A percentile compares a stretch with the other conserved stretches of the same genome.
Evolutionary conservation across 2,113 vertebrate species (phyloP).

Genomic region (Oreochromis aureus): DNA sequence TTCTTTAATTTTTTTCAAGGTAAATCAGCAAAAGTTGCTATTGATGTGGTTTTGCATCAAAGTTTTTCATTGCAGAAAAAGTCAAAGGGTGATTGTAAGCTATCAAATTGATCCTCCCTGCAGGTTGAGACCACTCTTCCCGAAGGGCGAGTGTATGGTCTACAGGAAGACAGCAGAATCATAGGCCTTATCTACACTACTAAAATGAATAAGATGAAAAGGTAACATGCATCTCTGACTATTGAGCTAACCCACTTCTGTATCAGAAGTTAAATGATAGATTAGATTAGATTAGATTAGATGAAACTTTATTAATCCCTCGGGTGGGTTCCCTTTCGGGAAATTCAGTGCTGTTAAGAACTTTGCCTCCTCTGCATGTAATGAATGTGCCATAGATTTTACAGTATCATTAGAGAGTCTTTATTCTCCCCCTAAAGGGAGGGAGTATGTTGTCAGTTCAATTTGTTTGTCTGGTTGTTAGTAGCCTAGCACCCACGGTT

Average conservation of each 20-base stretch:
- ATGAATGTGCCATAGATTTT: neutral
- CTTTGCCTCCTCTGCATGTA: neutral
- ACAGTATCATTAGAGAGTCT: neutral
- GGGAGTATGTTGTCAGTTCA: neutral
- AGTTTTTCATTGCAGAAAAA: neutral
- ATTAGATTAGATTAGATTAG: neutral
- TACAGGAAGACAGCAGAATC: slow-evolving; percentile 67
- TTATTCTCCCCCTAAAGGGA: neutral
- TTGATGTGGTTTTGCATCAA: neutral
- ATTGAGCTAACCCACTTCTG: neutral
- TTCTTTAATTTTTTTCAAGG: neutral
- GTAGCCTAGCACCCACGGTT: neutral
- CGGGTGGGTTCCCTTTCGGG: neutral
- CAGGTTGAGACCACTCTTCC: slow-evolving; percentile 56
- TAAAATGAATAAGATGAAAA: slow-evolving; percentile 60
- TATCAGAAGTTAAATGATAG: neutral
- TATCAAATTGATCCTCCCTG: neutral
- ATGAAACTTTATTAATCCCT: neutral
- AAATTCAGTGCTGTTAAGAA: neutral
- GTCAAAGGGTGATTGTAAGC: neutral
- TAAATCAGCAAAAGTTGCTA: neutral
- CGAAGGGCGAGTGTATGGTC: slow-evolving; percentile 47
- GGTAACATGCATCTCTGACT: neutral
- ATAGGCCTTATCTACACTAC: slow-evolving; percentile 69
- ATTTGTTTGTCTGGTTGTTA: neutral